These are phyloP conservation scores for Atherinosoma microstoma DNA, from an alignment of 2,797 vertebrate genomes.

Conservation along the genomic window DNA sequence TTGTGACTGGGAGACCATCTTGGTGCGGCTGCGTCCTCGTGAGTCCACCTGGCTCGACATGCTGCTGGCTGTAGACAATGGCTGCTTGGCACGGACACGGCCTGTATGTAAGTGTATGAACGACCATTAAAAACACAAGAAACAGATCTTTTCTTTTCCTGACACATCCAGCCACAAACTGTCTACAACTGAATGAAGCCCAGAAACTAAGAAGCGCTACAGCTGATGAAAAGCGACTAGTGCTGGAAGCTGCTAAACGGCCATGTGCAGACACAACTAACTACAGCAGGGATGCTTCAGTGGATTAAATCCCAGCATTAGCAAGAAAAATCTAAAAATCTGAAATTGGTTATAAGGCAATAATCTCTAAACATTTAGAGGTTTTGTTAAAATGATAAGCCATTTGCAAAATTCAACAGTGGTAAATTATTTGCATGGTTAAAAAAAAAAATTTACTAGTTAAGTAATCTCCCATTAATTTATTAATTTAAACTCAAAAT, in stretches of 20 bases:
- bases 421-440: conserved; percentile 8
- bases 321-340: background rate
- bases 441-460: background rate
- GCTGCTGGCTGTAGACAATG: conserved; percentile 85
- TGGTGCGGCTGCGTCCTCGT: conserved; percentile 93
- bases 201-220: conserved; percentile 42
- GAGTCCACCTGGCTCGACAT: conserved; percentile 91
- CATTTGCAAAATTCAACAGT: background rate
- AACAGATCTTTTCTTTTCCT: background rate
- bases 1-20: conserved; percentile 98
- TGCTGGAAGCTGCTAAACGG: conserved; percentile 38
- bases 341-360: background rate
- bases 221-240: conserved; percentile 35
- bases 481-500: background rate
- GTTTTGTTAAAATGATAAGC: conserved; percentile 2
- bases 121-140: conserved; percentile 8
- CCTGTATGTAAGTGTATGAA: conserved; percentile 75
- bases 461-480: background rate
- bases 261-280: conserved; percentile 27
- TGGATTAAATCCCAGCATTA: conserved; percentile 19
- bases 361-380: background rate
- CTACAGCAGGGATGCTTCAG: conserved; percentile 55
- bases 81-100: conserved; percentile 90
- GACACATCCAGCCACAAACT: conserved; percentile 5
- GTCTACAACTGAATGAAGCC: conserved; percentile 32